Evolutionary conservation across 2,888 invertebrate species (phyloP).

Genomic region (Chymomyza procnemis): DNA sequence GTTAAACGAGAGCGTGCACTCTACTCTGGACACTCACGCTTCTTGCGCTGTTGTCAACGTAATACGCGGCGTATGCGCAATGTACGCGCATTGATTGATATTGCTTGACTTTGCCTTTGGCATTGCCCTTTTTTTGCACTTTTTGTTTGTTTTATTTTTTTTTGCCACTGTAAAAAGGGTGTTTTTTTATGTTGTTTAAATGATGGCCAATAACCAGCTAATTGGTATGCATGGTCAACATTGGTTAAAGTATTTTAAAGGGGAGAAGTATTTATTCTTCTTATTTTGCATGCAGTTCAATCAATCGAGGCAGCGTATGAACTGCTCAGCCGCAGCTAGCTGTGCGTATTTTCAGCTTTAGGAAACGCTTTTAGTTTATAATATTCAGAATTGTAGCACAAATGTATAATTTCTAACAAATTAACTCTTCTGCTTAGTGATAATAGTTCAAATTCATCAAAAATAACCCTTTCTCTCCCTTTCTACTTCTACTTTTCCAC

Average conservation of each 20-base stretch:
- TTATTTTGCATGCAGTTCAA: background rate
- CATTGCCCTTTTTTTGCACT: background rate
- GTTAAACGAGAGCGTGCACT: background rate
- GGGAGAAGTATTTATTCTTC: background rate
- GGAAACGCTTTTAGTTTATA: no score
- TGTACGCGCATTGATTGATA: slow-evolving; percentile 34
- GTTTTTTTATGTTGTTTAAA: background rate
- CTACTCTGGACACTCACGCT: slow-evolving; percentile 12
- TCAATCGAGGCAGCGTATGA: background rate
- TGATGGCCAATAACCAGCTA: background rate
- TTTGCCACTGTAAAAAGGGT: background rate
- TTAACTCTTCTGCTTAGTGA: no score
- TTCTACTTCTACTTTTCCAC: no score
- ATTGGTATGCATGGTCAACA: background rate
- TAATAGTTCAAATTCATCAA: no score
- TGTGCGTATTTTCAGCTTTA: no score
- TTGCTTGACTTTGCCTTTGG: slow-evolving; percentile 21
- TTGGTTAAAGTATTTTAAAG: background rate
- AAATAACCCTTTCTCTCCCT: no score
- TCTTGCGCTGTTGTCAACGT: slow-evolving; percentile 19
- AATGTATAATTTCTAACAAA: no score
- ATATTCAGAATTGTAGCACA: no score
- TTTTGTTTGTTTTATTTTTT: background rate
- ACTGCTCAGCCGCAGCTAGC: no score
- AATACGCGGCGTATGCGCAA: slow-evolving; percentile 53